These are phyloP conservation scores for Halichoeres trimaculatus DNA, from an alignment of 2,113 vertebrate genomes.

Conservation along the genomic window DNA sequence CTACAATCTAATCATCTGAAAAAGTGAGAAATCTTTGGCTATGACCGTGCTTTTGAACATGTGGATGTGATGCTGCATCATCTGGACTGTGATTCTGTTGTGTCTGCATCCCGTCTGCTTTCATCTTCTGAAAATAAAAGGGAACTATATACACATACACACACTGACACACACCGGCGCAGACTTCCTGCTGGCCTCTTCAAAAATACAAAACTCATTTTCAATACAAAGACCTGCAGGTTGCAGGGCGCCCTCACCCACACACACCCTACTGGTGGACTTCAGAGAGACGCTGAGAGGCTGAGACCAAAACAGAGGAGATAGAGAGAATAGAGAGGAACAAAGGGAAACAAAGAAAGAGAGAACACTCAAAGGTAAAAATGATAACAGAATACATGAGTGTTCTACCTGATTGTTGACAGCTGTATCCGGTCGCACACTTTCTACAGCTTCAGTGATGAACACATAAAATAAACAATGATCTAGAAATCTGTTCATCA, in stretches of 20 bases:
- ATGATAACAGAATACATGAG: background rate
- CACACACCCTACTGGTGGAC: constrained; percentile 63
- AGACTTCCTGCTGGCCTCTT: constrained; percentile 48
- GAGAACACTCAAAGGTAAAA: background rate
- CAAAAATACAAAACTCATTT: constrained; percentile 58
- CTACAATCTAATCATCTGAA: background rate
- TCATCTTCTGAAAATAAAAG: constrained; percentile 46
- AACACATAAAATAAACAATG: no score
- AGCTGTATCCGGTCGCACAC: background rate
- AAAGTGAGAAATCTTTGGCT: background rate
- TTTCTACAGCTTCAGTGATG: no score
- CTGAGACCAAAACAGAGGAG: constrained; percentile 21
- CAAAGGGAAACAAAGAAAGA: constrained; percentile 41
- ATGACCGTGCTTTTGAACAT: background rate
- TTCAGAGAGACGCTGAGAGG: constrained; percentile 52
- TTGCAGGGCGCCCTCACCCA: constrained; percentile 51
- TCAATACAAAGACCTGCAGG: constrained; percentile 60
- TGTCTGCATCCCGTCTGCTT: constrained; percentile 53
- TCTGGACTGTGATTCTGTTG: constrained; percentile 24
- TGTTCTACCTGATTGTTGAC: background rate
- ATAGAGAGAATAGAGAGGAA: constrained; percentile 21
- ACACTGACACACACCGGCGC: constrained; percentile 10
- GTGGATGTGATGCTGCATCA: constrained; percentile 8
- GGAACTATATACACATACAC: background rate
- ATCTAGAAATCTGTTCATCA: no score